Evolutionary conservation across 2,113 vertebrate species (phyloP), one percentile per base, ranked within the genome.

Genomic region (Bujurquina vittata): DNA sequence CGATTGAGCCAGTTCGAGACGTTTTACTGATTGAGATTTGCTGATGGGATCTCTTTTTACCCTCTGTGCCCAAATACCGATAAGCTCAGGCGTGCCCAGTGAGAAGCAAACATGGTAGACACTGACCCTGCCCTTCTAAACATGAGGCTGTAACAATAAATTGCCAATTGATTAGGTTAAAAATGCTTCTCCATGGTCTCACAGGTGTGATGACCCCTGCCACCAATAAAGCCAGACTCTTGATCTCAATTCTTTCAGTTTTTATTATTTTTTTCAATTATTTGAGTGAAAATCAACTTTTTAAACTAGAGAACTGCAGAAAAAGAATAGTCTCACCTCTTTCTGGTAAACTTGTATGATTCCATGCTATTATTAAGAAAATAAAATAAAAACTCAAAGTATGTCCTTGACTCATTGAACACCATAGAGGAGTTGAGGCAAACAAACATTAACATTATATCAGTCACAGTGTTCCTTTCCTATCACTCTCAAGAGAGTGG

Each of bases 381-480:
- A 55, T 46, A 0, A 67, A 67, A 69, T 29, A 7, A 79, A 37
- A 59, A 33, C 5, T 49, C 3, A 54, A 40, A 61, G 3, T 72
- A 12, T 52, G 20, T 4, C 54, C 22, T 37, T 54, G 37, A 81
- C 35, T 43, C 33, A 49, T 31, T 49, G 46, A 54, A 55, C 52
- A 69, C 7, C 1, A 15, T n/a, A 60, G 29, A 76, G 26, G 23
- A 73, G 23, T 55, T 79, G 5, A 77, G 20, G 46, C 18, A 82
- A 57, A 75, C 9, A 84, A 89, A 67, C 43, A 43, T 83, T 33
- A 46, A 72, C 49, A 75, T 78, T 33, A 35, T 75, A 74, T 72
- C 10, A 61, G 75, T 56, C 5, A 4, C 29, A 52, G 52, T 35
- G 61, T 84, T 81, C 56, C 1, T 81, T 81, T 65, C 17, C 33